Evolutionary conservation across 2,888 invertebrate species (phyloP).

Genomic region (Chrysodeixis includens): DNA sequence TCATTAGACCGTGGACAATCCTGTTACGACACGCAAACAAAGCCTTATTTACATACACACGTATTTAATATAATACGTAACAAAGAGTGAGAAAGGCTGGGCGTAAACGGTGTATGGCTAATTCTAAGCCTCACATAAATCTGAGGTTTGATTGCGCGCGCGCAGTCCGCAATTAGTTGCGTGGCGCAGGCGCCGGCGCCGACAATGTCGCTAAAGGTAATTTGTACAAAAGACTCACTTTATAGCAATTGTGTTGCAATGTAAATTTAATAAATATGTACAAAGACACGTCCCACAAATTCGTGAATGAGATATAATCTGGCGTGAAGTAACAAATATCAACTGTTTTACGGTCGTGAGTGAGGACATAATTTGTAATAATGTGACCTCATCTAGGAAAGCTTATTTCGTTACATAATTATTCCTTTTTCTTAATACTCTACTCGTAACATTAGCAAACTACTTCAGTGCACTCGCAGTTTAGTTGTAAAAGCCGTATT

Average conservation of each 20-base stretch:
- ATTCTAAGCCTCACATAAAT: slow-evolving; percentile 65
- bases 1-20: slow-evolving; percentile 43
- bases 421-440: background rate
- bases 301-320: background rate
- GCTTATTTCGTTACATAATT: background rate
- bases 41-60: slow-evolving; percentile 28
- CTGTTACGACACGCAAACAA: slow-evolving; percentile 47
- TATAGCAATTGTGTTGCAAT: background rate
- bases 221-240: slow-evolving; percentile 27
- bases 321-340: background rate
- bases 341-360: background rate
- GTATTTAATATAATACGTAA: slow-evolving; percentile 40
- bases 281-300: background rate
- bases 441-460: background rate
- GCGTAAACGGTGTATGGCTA: slow-evolving; percentile 58
- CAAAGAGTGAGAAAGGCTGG: slow-evolving; percentile 46
- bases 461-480: too few relatives aligned
- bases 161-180: slow-evolving; percentile 63
- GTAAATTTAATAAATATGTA: background rate
- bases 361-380: background rate
- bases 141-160: slow-evolving; percentile 63
- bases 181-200: slow-evolving; percentile 53
- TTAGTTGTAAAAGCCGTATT: too few relatives aligned
- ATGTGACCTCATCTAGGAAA: background rate
- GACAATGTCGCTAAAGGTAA: slow-evolving; percentile 10